Conservation (phyloP, 2,113 vertebrate genomes). For the rat (Rattus norvegicus) region DNA sequence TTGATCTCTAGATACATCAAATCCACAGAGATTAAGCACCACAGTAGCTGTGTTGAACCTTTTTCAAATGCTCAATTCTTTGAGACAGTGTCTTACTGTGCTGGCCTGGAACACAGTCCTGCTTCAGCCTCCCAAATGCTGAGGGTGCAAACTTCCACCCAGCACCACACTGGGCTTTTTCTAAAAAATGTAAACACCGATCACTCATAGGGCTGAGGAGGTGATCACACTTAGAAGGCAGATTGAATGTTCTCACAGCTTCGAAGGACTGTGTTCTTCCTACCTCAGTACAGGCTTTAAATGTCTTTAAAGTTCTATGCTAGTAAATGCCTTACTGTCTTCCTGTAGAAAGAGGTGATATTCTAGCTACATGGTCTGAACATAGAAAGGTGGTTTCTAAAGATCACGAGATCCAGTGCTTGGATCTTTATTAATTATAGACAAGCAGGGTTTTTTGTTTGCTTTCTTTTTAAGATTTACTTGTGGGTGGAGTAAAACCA, state of each 20-base stretch:
- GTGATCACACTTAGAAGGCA: background rate
- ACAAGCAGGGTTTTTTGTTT: background rate
- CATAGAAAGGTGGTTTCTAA: background rate
- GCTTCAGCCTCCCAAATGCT: background rate
- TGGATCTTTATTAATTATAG: constrained; percentile 29
- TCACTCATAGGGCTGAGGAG: background rate
- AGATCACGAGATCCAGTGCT: background rate
- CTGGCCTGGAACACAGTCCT: background rate
- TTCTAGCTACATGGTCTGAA: background rate
- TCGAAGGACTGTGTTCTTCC: constrained; percentile 27
- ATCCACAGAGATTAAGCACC: background rate
- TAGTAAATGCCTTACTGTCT: constrained; percentile 4
- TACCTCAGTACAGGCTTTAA: background rate
- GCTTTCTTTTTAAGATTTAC: constrained; percentile 4
- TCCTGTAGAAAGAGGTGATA: background rate
- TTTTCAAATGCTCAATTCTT: background rate
- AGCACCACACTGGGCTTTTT: background rate
- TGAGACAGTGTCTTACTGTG: background rate
- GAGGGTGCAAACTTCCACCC: background rate
- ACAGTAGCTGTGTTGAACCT: background rate
- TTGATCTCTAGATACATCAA: background rate
- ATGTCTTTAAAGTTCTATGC: background rate
- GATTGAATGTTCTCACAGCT: background rate
- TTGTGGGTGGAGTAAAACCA: background rate
- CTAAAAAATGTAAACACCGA: background rate